A percentile compares a stretch with the other conserved stretches of the same genome.
phyloP scores from a whole-genome alignment of 2,888 invertebrate genomes.

The Lasioglossum calceatum region DNA sequence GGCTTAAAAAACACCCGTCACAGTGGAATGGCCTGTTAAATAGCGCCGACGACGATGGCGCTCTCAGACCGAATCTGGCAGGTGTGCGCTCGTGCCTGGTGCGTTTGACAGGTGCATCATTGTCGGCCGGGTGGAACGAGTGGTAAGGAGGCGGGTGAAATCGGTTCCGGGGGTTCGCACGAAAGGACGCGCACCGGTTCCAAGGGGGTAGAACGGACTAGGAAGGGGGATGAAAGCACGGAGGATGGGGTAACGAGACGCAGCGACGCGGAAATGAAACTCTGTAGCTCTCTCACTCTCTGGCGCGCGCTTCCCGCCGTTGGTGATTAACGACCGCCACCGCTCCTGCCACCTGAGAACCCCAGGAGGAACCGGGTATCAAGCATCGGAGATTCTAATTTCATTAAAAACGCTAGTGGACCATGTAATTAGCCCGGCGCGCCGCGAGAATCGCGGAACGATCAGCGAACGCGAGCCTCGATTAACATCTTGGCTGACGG shows the following conservation, averaged over 20 bases:
- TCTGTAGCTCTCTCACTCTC: not conserved
- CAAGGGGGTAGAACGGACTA: not conserved
- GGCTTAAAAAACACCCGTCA: not conserved
- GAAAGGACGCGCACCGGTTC: slow-evolving; percentile 25
- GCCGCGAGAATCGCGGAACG: not conserved
- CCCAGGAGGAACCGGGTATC: not conserved
- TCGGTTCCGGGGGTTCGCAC: slow-evolving; percentile 30
- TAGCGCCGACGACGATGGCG: slow-evolving; percentile 23
- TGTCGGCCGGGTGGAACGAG: slow-evolving; percentile 54
- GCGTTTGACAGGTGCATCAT: slow-evolving; percentile 70
- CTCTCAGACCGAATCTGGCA: slow-evolving; percentile 51
- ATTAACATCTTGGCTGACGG: not conserved
- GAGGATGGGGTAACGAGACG: slow-evolving; percentile 16
- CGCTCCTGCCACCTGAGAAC: slow-evolving; percentile 2
- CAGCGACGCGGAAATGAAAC: slow-evolving; percentile 26
- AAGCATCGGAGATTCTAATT: slow-evolving; percentile 6
- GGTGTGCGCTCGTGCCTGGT: slow-evolving; percentile 58
- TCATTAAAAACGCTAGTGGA: not conserved
- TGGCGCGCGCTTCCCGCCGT: not conserved
- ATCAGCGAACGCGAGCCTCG: not conserved
- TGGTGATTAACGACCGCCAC: slow-evolving; percentile 15
- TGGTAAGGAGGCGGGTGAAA: slow-evolving; percentile 44
- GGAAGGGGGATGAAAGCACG: not conserved
- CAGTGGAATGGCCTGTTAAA: slow-evolving; percentile 41
- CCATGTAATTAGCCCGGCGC: slow-evolving; percentile 14